Evolutionary conservation across 2,888 invertebrate species (phyloP).

Genomic region (Helleia helle): DNA sequence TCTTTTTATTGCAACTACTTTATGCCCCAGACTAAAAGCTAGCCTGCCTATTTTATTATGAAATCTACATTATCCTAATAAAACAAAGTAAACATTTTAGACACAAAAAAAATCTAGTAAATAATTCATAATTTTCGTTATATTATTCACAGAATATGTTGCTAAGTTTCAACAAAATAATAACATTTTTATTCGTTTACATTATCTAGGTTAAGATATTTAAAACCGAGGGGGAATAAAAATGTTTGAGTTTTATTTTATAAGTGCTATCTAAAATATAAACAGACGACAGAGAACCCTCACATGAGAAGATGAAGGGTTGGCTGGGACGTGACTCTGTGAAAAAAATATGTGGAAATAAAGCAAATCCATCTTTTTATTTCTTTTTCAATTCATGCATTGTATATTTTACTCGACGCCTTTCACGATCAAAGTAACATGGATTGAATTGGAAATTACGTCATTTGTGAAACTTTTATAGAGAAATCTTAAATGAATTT

Average conservation of each 20-base stretch:
- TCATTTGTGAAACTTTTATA: background rate
- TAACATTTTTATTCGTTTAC: too few relatives aligned
- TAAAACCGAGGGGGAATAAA: background rate
- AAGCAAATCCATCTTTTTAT: background rate
- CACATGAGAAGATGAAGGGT: conserved; percentile 2
- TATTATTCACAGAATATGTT: too few relatives aligned
- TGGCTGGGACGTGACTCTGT: conserved; percentile 6
- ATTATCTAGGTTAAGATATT: too few relatives aligned
- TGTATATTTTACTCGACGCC: background rate
- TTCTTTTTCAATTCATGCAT: background rate
- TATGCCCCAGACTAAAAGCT: too few relatives aligned
- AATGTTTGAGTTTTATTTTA: conserved; percentile 5
- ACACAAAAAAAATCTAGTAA: too few relatives aligned
- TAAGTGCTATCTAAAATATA: conserved; percentile 1
- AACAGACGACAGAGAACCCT: background rate
- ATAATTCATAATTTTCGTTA: too few relatives aligned
- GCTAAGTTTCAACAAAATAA: too few relatives aligned
- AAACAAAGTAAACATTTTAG: too few relatives aligned
- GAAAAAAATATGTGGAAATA: conserved; percentile 2
- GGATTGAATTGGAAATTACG: background rate
- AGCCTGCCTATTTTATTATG: too few relatives aligned
- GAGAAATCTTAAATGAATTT: too few relatives aligned
- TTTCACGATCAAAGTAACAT: background rate
- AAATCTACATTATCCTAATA: too few relatives aligned
- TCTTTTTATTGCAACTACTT: too few relatives aligned